Percentiles rank a stretch among this genome's conserved stretches.
phyloP scores from a whole-genome alignment of 2,113 vertebrate species.

The Ranitomeya imitator region DNA sequence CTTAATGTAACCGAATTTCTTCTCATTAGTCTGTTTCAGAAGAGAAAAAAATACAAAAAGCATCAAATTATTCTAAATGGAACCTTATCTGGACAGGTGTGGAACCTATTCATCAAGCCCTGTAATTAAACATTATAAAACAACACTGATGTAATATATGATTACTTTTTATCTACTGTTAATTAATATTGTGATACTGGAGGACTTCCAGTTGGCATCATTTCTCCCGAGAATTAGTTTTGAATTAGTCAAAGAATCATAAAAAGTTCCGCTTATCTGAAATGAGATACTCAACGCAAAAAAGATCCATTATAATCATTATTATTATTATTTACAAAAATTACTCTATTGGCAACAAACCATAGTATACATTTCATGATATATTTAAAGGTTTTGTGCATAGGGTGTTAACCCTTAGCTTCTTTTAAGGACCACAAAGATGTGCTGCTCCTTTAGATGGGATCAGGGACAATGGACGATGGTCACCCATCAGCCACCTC shows the following conservation, averaged over 20 bases:
- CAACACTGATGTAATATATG: conserved; percentile 45
- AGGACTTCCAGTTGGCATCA: conserved; percentile 38
- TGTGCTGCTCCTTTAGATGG: no score
- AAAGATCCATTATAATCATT: background rate
- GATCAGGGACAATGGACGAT: no score
- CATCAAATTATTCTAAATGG: conserved; percentile 51
- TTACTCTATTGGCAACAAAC: background rate
- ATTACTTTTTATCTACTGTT: conserved; percentile 55
- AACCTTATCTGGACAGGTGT: conserved; percentile 52
- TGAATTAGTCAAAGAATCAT: conserved; percentile 35
- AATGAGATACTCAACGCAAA: background rate
- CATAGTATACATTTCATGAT: background rate
- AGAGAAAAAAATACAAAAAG: background rate
- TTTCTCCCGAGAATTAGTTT: conserved; percentile 16
- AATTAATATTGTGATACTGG: conserved; percentile 52
- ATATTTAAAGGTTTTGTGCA: background rate
- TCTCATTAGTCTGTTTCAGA: conserved; percentile 20
- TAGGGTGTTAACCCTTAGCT: background rate
- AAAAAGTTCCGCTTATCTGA: conserved; percentile 31
- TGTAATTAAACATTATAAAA: conserved; percentile 54
- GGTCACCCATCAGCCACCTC: no score
- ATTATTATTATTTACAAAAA: conserved; percentile 31
- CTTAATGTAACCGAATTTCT: conserved; percentile 38
- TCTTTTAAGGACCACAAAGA: background rate
- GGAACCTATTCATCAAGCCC: conserved; percentile 28